These are phyloP conservation scores for Gryllus longicercus DNA, from an alignment of 2,888 invertebrate genomes.

Conservation along the genomic window DNA sequence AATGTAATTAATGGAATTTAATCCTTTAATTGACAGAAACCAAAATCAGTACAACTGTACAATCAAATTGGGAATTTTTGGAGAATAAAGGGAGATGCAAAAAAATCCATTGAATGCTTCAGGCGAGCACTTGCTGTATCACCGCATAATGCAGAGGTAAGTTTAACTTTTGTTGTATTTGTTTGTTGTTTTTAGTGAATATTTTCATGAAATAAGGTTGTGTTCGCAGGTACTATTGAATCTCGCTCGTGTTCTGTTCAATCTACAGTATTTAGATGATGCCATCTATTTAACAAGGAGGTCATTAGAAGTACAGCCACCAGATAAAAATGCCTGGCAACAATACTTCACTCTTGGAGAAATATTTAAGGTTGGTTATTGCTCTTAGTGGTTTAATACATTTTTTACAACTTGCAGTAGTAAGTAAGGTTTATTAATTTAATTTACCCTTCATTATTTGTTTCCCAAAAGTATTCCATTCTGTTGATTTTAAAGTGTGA, in stretches of 20 bases:
- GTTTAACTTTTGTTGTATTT: too few species aligned
- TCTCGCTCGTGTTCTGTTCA: conserved; percentile 78
- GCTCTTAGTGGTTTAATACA: not conserved
- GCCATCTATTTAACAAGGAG: conserved; percentile 82
- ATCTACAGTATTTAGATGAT: conserved; percentile 84
- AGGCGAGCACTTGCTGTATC: conserved; percentile 78
- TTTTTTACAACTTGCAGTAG: too few species aligned
- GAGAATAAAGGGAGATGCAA: conserved; percentile 83
- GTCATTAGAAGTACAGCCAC: conserved; percentile 78
- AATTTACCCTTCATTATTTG: too few species aligned
- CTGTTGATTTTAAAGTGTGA: too few species aligned
- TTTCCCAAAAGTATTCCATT: too few species aligned
- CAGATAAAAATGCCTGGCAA: conserved; percentile 84
- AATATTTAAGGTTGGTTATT: conserved; percentile 66
- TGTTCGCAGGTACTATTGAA: conserved; percentile 65
- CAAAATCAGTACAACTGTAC: conserved; percentile 77
- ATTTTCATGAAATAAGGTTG: conserved; percentile 18
- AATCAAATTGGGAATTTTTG: conserved; percentile 91
- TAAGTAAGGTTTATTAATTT: too few species aligned
- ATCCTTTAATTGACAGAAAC: conserved; percentile 54
- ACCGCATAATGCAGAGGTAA: conserved; percentile 78
- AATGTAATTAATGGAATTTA: not conserved
- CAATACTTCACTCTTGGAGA: conserved; percentile 89
- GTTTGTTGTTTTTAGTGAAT: not conserved
- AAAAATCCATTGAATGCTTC: conserved; percentile 85